A percentile compares a stretch with the other conserved stretches of the same genome.
Evolutionary conservation across 2,797 vertebrate genomes (phyloP).

Genomic region (Micropoecilia bifurca): DNA sequence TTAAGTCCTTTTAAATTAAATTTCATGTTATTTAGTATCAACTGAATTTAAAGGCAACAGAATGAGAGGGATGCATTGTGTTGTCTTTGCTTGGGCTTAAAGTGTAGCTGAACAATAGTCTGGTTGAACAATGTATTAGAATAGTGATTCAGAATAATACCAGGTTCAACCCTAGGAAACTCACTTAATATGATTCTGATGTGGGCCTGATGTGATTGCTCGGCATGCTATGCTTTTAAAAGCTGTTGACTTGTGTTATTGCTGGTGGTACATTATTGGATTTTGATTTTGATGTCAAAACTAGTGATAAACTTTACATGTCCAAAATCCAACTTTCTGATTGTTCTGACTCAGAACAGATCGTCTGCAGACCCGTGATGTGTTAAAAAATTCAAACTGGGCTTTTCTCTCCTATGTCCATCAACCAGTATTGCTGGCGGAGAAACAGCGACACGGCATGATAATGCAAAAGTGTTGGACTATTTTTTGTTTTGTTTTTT

Average conservation of each 20-base stretch:
- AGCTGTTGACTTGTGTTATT: not conserved
- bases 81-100: not conserved
- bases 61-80: not conserved
- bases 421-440: not conserved
- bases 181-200: not conserved
- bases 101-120: not conserved
- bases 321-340: not conserved
- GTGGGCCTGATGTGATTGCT: not conserved
- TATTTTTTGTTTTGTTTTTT: too few relatives aligned
- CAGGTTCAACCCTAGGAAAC: not conserved
- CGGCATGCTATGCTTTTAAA: not conserved
- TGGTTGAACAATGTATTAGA: not conserved
- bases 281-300: conserved; percentile 1
- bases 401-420: not conserved
- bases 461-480: too few relatives aligned
- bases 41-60: not conserved
- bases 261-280: not conserved
- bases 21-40: not conserved
- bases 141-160: not conserved
- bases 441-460: not conserved
- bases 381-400: not conserved
- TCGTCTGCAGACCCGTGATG: not conserved
- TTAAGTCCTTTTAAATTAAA: not conserved
- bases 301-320: not conserved
- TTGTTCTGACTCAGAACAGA: not conserved